Evolutionary conservation across 2,113 vertebrate genomes (phyloP), one percentile per base, ranked within the genome.

Genomic region (Hassar affinis): DNA sequence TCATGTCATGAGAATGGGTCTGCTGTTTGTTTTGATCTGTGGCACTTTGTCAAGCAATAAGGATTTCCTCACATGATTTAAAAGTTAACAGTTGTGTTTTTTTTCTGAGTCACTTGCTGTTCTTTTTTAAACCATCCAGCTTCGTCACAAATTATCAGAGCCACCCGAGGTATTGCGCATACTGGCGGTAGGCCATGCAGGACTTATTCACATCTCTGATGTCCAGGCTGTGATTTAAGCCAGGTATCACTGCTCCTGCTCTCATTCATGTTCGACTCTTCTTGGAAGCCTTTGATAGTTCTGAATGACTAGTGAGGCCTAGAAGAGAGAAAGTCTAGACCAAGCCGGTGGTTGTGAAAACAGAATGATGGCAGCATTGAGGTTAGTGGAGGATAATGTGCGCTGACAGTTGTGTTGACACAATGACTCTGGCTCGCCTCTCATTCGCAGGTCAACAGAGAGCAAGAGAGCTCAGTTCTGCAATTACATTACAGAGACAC

Each of bases 331-430:
- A 15, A 61, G 56, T 22, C 27, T 38, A 75, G 11, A 20, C 49
- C 0, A 45, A 56, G 7, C 30, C 17, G 25, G 81, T 18, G 14
- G 25, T 35, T 12, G n/a, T 83, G 77, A 83, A 66, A 61, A n/a
- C 64, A 45, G 75, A 56, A 25, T 25, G 25, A 20, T 30, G 22
- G 64, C 35, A 59, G 62, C n/a, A 35, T 49, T 25, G 38, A 51
- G 77, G 54, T 79, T 61, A 72, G 77, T 51, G 45, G 52, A 79
- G 42, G 77, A 84, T 79, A 84, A 79, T 71, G 62, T 71, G 62
- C 56, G 12, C 62, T 62, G 81, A 74, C 71, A 75, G 81, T 57
- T 61, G 71, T 62, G 71, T 62, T 78, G 56, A 66, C 33, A 45
- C 61, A 45, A 68, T 77, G 71, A 83, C 80, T 74, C 27, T 45